Conservation (phyloP, 1,140 invertebrate species). For the Danaus melanippus region DNA sequence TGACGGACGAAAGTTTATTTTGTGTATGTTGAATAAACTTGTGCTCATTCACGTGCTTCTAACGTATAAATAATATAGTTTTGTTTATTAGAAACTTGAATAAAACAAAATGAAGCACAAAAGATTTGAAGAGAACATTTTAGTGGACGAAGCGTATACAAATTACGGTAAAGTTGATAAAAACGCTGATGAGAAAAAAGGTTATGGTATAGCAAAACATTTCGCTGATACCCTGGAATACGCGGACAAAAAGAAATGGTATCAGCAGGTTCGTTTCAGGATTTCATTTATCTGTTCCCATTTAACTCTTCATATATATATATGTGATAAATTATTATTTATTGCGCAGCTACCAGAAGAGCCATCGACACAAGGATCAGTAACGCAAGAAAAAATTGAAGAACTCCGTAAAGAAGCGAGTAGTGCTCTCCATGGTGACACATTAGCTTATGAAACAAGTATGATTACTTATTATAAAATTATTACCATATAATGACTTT, state of each 20-base stretch:
- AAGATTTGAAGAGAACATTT: slow-evolving; percentile 67
- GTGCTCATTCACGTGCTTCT: slow-evolving; percentile 13
- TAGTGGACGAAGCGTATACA: slow-evolving; percentile 62
- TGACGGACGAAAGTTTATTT: too few relatives aligned
- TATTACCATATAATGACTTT: too few relatives aligned
- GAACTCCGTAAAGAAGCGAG: slow-evolving; percentile 75
- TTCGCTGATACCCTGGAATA: slow-evolving; percentile 63
- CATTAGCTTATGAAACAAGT: slow-evolving; percentile 74
- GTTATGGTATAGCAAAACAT: slow-evolving; percentile 60
- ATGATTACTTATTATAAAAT: slow-evolving; percentile 16
- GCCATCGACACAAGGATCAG: slow-evolving; percentile 42
- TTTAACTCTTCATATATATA: too few relatives aligned
- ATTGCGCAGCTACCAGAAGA: slow-evolving; percentile 61
- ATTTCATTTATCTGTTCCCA: neutral
- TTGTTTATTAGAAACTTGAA: slow-evolving; percentile 2
- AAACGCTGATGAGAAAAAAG: slow-evolving; percentile 59
- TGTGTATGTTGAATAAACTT: too few relatives aligned
- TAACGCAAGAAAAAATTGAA: slow-evolving; percentile 53
- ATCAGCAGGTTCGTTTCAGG: slow-evolving; percentile 49
- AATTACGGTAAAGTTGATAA: slow-evolving; percentile 56
- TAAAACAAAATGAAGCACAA: slow-evolving; percentile 65
- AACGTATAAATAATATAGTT: neutral
- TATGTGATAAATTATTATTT: neutral
- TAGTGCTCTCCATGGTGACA: slow-evolving; percentile 75
- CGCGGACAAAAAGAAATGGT: slow-evolving; percentile 68